phyloP scores from a whole-genome alignment of 2,113 vertebrate genomes.

The Paramisgurnus dabryanus region DNA sequence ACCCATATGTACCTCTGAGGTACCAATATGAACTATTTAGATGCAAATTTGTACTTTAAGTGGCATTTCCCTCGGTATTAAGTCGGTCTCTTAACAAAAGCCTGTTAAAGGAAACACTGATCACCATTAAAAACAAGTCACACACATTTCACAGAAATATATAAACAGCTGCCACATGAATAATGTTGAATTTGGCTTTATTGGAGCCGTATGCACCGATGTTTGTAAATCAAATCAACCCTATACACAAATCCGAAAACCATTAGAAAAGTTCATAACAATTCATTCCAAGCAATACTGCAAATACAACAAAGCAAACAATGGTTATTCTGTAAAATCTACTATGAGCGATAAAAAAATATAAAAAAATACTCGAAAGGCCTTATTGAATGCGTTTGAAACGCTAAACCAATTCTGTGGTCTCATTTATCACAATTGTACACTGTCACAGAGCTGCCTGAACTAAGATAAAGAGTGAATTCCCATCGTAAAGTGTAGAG shows the following conservation, averaged over 20 bases:
- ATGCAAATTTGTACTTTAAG: too few relatives aligned
- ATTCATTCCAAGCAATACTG: conserved; percentile 39
- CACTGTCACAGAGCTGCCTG: conserved; percentile 26
- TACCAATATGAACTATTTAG: too few relatives aligned
- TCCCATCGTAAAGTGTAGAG: conserved; percentile 31
- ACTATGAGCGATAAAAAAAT: conserved; percentile 44
- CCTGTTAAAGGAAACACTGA: conserved; percentile 29
- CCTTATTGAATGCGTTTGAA: conserved; percentile 23
- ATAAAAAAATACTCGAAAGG: conserved; percentile 50
- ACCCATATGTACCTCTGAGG: too few relatives aligned
- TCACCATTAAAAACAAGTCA: neutral
- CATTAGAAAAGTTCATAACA: conserved; percentile 32
- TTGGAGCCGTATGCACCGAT: conserved; percentile 27
- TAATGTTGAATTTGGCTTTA: conserved; percentile 27
- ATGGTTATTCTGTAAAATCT: conserved; percentile 36
- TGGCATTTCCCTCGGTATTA: too few relatives aligned
- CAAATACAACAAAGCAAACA: conserved; percentile 45
- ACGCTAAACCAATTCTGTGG: conserved; percentile 12
- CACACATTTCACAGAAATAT: neutral
- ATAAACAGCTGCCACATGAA: neutral
- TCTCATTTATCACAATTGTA: conserved; percentile 13
- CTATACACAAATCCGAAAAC: conserved; percentile 28
- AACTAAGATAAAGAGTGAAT: conserved; percentile 45
- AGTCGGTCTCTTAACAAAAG: conserved; percentile 16
- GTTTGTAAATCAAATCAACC: conserved; percentile 14